Evolutionary conservation across 2,113 vertebrate species (phyloP), one percentile per base, ranked within the genome.

Genomic region (Misgurnus mizolepis): DNA sequence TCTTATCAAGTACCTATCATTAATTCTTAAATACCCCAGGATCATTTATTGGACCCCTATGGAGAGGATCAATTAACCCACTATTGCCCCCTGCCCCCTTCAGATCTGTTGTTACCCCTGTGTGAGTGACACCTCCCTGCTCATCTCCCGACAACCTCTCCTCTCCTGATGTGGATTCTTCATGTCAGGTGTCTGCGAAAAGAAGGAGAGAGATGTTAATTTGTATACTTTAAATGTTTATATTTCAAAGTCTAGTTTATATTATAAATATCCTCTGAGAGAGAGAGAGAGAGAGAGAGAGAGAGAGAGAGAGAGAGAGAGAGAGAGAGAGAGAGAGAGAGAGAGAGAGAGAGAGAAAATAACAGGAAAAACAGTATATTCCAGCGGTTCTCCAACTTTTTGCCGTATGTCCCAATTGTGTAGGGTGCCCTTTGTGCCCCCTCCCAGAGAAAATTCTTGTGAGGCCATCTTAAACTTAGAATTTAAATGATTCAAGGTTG

Each of bases 111-210:
- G 86, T 88, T 87, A 86, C 81, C 76, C 76, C 17, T 14, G 82
- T 87, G 89, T 83, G 82, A 89, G 65, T 79, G 83, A 88, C 89
- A 86, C 86, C 85, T 65, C 76, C 56, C 56, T 34, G 27, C 66
- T 82, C 76, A 79, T 75, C 73, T 81, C 58, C 74, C 27, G 15
- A 41, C 22, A 76, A 34, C n/a, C 6, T 43, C 41, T 41, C 47
- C 73, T 85, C 76, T 80, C 43, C 22, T 11, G 39, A 55, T 80
- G 75, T 83, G 79, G 76, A 71, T 82, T 85, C 81, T 77, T 75
- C 56, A 62, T 75, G 72, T 3, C 72, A 67, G 70, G 50, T 58
- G 64, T 77, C 78, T 49, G 77, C 17, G 47, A 58, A 64, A 74
- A 4, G 12, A 22, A 22, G 22, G 22, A 22, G 1, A 27, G 22